Percentiles rank a stretch among this genome's conserved stretches.
These are phyloP conservation scores for Drosophila cyrtoloma DNA, from an alignment of 2,888 invertebrate genomes.

Conservation along the genomic window DNA sequence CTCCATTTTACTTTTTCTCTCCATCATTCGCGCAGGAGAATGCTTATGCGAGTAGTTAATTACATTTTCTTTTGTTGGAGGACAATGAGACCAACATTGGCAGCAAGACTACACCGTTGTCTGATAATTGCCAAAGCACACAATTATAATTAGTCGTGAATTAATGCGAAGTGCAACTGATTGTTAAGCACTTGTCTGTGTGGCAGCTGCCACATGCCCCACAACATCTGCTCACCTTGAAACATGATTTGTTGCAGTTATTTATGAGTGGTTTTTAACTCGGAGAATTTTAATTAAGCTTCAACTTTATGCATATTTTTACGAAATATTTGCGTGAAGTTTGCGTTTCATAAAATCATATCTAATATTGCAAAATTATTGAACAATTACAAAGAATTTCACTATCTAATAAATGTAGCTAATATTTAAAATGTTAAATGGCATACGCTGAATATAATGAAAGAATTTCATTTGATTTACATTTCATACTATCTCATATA, in stretches of 20 bases:
- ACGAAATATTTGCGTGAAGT: not conserved
- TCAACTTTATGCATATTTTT: not conserved
- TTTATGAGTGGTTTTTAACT: not conserved
- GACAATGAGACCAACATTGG: slow-evolving; percentile 3
- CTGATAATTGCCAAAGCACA: slow-evolving; percentile 60
- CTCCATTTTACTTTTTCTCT: not conserved
- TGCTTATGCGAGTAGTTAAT: slow-evolving; percentile 49
- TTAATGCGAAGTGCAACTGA: slow-evolving; percentile 52
- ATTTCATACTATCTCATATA: not conserved
- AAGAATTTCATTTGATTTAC: not conserved
- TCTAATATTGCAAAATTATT: no score
- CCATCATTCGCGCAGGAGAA: not conserved
- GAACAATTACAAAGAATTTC: no score
- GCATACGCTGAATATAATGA: not conserved
- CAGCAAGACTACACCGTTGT: slow-evolving; percentile 19
- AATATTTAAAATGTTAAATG: not conserved
- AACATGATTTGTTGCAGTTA: not conserved
- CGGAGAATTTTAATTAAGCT: not conserved
- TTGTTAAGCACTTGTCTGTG: slow-evolving; percentile 24
- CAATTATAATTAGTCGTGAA: slow-evolving; percentile 63
- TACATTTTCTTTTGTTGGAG: slow-evolving; percentile 40
- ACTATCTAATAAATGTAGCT: not conserved
- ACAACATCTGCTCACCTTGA: slow-evolving; percentile 1
- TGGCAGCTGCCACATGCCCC: not conserved
- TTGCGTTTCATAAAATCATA: not conserved